Base-by-base conservation (phyloP, 2,113 vertebrate species). In the Dipodomys ordii region DNA sequence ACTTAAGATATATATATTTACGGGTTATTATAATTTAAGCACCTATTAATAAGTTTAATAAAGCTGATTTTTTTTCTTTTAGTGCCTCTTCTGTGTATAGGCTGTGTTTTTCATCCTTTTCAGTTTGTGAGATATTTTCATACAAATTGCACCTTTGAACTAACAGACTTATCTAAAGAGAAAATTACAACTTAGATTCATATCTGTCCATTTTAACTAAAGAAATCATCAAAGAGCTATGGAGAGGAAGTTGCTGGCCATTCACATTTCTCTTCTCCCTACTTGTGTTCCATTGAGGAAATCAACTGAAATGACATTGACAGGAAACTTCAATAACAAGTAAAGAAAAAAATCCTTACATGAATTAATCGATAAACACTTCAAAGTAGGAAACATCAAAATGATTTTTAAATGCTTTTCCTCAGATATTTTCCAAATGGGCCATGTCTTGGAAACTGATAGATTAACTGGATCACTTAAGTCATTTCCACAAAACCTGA, bases 341-440 rank as follows among this genome's bases (percentile, higher is more conserved):
- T 0, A 32, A 73, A 82, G 25, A 30, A 32, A 60, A 60, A 62
- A 83, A 25, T 0, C 4, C 5, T 20, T 77, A 76, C 11, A 89
- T 83, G 64, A 85, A 83, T 60, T 78, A 88, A 87, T 90, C 27
- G 11, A 32, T 85, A 30, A 68, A 83, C 30, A 65, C 7, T 83
- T 87, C 53, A 93, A 57, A 79, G 91, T 25, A 62, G 49, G 15
- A 93, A 91, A 76, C 27, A 44, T 35, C 10, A 81, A 74, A 20
- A 86, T 67, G 62, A 71, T 76, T 88, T 90, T 71, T 35, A 94
- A 88, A 92, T 78, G 16, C 73, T 44, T 68, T 16, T 74, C 71
- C 53, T 67, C 78, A 85, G 46, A 81, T 25, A 82, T 92, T 90
- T 90, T 6, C 9, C 69, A 94, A 83, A 18, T 39, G 46, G 22